phyloP scores from a whole-genome alignment of 2,113 vertebrate species.

The Gobio gobio region DNA sequence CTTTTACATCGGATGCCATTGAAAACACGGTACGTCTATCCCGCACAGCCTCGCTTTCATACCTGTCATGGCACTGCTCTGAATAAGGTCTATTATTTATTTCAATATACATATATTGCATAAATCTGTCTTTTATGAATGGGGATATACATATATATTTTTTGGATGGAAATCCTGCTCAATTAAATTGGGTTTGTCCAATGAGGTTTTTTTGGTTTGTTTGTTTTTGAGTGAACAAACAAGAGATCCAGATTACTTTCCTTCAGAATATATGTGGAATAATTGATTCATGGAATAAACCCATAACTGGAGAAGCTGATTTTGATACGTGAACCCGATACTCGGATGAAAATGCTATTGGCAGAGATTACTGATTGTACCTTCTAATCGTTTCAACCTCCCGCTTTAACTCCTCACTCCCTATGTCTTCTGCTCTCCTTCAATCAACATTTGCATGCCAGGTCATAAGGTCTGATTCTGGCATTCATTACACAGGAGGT shows the following conservation, averaged over 20 bases:
- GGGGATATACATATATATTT: no score
- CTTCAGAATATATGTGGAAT: no score
- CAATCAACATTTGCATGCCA: conserved; percentile 73
- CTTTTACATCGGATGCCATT: no score
- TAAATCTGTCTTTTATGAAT: no score
- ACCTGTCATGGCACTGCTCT: no score
- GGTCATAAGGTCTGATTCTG: conserved; percentile 50
- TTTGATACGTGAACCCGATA: not conserved
- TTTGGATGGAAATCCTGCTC: no score
- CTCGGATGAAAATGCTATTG: not conserved
- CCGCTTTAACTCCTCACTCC: conserved; percentile 16
- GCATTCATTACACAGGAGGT: conserved; percentile 48
- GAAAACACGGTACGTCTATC: no score
- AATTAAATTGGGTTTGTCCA: no score
- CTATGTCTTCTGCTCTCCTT: conserved; percentile 21
- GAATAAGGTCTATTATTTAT: no score
- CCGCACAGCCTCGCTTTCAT: no score
- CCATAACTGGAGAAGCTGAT: not conserved
- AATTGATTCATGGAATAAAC: not conserved
- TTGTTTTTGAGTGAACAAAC: not conserved
- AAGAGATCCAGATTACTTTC: not conserved
- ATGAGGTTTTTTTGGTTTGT: no score
- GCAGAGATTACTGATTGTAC: not conserved
- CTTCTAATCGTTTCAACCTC: not conserved
- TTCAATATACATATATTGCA: no score